Base-by-base conservation (phyloP, 2,888 invertebrate species). In the Spisula subtruncata region DNA sequence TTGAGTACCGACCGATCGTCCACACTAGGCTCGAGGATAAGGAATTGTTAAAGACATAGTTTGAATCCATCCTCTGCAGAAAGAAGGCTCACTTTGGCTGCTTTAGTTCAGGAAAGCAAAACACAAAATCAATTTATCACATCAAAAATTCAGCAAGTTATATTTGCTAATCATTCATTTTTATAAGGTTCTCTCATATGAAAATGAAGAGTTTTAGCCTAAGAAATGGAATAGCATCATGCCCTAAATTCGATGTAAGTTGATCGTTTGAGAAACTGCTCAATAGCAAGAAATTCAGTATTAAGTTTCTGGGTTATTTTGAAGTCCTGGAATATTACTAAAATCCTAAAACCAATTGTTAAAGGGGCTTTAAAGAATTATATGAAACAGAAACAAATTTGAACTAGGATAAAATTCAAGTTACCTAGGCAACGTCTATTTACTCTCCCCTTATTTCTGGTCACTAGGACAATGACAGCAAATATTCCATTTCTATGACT, bases 1-100 rank as follows among this genome's bases (percentile, higher is more conserved):
- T n/a, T n/a, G 16, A 18, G 29, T 75, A 75, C 75, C 29, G 75
- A 75, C 75, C 75, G 25, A 75, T 18, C 12, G 75, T 75, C 29
- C 75, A 75, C 75, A 75, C 32, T 32, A 35, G 75, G 32, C 75
- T 75, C 25, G 60, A 66, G 25, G 4, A 66, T 25, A 66, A n/a
- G 60, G 60, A 66, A 66, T 66, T n/a, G 60, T 66, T 75, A 75
- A 35, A 75, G 75, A 75, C 75, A 75, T 35, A 75, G 75, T 75
- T 32, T 75, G 35, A 75, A 75, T 75, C 75, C 75, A 75, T 75
- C 75, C 35, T 75, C 75, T 35, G 75, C 75, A 18, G 75, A 75
- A 75, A 75, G 75, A 75, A 75, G 75, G 75, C 75, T 75, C 75
- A 75, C 75, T 75, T 75, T 75, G 75, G 75, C 75, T 35, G 75